Evolutionary conservation across 2,797 vertebrate species (phyloP).

Genomic region (Tapera naevia): DNA sequence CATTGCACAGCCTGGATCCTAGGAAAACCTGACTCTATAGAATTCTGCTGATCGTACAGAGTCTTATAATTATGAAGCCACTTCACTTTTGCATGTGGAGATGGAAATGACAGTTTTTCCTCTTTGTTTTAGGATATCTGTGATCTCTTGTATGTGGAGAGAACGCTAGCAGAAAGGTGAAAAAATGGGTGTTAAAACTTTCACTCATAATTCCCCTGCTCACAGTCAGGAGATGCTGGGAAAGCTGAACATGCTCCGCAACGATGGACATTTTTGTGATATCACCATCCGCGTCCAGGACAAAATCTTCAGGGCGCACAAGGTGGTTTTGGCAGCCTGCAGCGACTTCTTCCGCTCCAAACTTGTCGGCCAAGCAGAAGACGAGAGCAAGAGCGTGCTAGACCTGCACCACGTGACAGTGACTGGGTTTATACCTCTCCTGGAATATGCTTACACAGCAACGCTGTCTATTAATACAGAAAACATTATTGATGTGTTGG

Average conservation of each 20-base stretch:
- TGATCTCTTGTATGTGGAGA: constrained; percentile 70
- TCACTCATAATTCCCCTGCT: constrained; percentile 88
- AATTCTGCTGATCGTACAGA: neutral
- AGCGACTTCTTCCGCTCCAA: constrained; percentile 97
- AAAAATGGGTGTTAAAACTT: constrained; percentile 87
- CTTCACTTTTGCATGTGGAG: neutral
- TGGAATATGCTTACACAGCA: constrained; percentile 98
- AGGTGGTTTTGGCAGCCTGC: constrained; percentile 98
- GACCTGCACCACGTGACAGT: constrained; percentile 94
- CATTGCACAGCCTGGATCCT: neutral
- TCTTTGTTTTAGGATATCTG: constrained; percentile 71
- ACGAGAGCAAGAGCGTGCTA: constrained; percentile 89
- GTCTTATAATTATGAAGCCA: neutral
- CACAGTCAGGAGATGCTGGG: constrained; percentile 96
- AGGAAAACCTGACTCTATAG: neutral
- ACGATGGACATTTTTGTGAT: constrained; percentile 93
- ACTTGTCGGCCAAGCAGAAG: constrained; percentile 88
- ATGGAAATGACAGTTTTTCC: neutral
- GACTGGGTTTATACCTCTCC: constrained; percentile 91
- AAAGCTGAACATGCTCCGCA: constrained; percentile 90
- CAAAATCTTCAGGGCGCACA: constrained; percentile 97
- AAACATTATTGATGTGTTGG: constrained; percentile 97
- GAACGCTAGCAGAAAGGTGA: constrained; percentile 63
- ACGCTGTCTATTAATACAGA: constrained; percentile 97
- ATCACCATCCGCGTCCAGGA: constrained; percentile 98